These are phyloP conservation scores for Oreocharis arfaki DNA, from an alignment of 2,113 vertebrate species.

Conservation along the genomic window DNA sequence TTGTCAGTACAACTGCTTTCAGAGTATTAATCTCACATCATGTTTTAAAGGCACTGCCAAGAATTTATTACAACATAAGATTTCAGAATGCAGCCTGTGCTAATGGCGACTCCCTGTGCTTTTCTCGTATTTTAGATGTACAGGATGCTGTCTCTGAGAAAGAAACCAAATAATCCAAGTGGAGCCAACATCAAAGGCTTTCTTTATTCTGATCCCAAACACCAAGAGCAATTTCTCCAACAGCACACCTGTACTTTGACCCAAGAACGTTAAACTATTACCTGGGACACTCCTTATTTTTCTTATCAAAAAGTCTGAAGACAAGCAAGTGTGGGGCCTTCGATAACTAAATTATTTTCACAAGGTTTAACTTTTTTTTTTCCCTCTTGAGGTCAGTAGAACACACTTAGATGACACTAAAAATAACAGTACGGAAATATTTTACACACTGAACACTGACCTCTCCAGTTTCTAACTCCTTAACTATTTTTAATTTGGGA, in stretches of 20 bases:
- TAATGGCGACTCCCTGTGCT: background rate
- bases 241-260: slow-evolving; percentile 54
- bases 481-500: background rate
- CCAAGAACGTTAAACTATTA: slow-evolving; percentile 52
- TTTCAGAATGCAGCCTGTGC: background rate
- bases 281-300: slow-evolving; percentile 29
- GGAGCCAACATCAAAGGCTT: slow-evolving; percentile 33
- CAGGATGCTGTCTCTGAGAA: background rate
- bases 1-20: background rate
- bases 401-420: background rate
- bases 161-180: background rate
- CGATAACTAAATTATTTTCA: slow-evolving; percentile 8
- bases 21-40: background rate
- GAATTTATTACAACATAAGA: background rate
- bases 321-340: slow-evolving; percentile 25
- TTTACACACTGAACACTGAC: background rate
- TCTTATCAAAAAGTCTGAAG: slow-evolving; percentile 20
- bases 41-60: background rate
- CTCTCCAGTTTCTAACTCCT: background rate
- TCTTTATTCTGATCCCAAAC: slow-evolving; percentile 7
- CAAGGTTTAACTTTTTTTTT: background rate
- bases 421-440: background rate
- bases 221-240: background rate
- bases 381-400: background rate
- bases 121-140: background rate